Evolutionary conservation across 2,797 vertebrate genomes (phyloP), one percentile per base, ranked within the genome.

Genomic region (Acanthurus tractus): DNA sequence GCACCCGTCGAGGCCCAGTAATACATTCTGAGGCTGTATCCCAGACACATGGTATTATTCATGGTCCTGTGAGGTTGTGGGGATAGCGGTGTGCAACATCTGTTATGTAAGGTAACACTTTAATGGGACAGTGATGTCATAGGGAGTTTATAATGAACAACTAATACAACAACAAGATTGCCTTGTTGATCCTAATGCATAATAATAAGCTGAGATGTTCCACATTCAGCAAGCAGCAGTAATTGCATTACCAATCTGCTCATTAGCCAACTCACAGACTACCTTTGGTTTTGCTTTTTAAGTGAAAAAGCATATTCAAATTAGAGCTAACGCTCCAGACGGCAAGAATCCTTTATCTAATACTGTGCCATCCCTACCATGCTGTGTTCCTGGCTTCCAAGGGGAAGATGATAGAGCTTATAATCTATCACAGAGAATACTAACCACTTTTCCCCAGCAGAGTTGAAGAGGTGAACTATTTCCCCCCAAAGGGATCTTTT

Each of bases 371-470:
- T 86, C 78, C 69, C 63, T 1, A 79, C 69, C 85, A 79, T 36
- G 29, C 83, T 81, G 81, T 64, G 69, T 53, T 82, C 46, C 81
- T 71, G 86, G 76, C 82, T 93, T 92, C 85, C 80, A 91, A 88
- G 76, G 58, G 69, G 69, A 72, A 81, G 88, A 94, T 93, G 92
- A 93, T 87, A 89, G 87, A 89, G 85, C 63, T 81, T 83, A 69
- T 90, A 91, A 92, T 93, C 83, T 86, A 92, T 94, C 92, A 93
- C 75, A 88, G 72, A 63, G 90, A 92, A 92, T 91, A 87, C 88
- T 89, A 88, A 89, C 85, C 84, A 82, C 83, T 87, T 38, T 85
- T 53, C 71, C 85, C 76, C 85, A 74, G 86, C 75, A 67, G 73
- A 90, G 87, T 76, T 88, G 70, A 93, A 81, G 81, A 89, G 91